Evolutionary conservation across 2,888 invertebrate genomes (phyloP).

Genomic region (Drosophila picticornis): DNA sequence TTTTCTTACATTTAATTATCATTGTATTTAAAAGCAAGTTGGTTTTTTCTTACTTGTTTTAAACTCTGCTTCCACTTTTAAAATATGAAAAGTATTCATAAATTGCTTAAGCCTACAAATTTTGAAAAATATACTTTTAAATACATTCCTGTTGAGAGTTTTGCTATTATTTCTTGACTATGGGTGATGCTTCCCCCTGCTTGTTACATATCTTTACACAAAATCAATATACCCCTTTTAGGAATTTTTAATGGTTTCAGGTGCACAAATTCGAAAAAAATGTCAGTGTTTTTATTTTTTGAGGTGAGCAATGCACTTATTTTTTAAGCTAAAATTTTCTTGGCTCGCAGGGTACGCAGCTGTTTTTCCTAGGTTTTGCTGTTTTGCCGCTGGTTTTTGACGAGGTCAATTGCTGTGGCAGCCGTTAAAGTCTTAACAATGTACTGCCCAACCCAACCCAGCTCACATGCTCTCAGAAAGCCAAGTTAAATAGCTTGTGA

Average conservation of each 20-base stretch:
- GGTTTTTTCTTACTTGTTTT: no score
- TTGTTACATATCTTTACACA: background rate
- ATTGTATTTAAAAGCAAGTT: no score
- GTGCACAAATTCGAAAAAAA: background rate
- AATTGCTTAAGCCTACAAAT: no score
- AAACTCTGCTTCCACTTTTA: no score
- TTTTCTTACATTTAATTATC: no score
- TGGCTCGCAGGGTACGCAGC: constrained; percentile 18
- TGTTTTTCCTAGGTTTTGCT: background rate
- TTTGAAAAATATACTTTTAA: no score
- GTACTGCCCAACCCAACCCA: constrained; percentile 6
- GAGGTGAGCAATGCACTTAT: constrained; percentile 30
- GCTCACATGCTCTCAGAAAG: constrained; percentile 28
- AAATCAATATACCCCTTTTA: background rate
- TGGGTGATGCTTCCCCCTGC: background rate
- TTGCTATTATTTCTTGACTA: background rate
- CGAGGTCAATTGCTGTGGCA: constrained; percentile 25
- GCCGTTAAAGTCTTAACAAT: constrained; percentile 22
- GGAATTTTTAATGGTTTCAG: background rate
- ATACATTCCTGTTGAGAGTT: no score
- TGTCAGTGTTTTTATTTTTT: constrained; percentile 9
- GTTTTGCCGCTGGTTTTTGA: constrained; percentile 15
- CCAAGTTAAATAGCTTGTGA: constrained; percentile 66
- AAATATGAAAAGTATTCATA: no score
- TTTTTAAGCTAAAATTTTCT: constrained; percentile 30